phyloP scores from a whole-genome alignment of 92 coral and sea anemone genomes.

The Zoanthus sansibaricus region DNA sequence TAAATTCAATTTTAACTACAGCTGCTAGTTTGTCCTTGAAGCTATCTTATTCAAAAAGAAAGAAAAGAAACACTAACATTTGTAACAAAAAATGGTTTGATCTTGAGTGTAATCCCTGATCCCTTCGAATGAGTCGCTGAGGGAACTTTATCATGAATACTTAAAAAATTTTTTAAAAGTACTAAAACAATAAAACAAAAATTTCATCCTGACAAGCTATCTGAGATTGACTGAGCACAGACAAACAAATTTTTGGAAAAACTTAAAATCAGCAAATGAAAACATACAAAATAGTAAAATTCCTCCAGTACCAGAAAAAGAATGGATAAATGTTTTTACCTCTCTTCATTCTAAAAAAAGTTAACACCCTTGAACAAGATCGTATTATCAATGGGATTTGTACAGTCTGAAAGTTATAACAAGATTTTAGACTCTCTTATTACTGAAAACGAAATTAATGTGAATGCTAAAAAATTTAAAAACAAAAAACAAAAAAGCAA shows the following conservation, averaged over 20 bases:
- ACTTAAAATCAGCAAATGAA: constrained; percentile 1
- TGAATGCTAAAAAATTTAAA: no score
- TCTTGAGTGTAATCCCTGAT: neutral
- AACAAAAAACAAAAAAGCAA: no score
- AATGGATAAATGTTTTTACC: no score
- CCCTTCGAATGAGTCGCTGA: neutral
- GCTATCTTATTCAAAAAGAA: neutral
- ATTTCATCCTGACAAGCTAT: constrained; percentile 4
- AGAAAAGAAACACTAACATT: neutral
- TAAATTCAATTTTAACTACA: constrained; percentile 1
- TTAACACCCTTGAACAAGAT: no score
- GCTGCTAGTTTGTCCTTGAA: constrained; percentile 27
- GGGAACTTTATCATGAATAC: constrained; percentile 12
- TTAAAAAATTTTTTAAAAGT: neutral
- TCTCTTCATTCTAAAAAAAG: no score
- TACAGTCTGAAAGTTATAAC: no score
- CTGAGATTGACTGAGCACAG: neutral
- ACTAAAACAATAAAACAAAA: neutral
- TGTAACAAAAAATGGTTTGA: constrained; percentile 32
- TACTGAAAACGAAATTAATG: no score
- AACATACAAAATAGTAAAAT: no score
- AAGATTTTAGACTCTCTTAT: no score
- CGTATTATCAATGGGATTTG: no score
- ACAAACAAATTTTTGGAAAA: constrained; percentile 24
- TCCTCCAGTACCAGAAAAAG: neutral